Percentiles rank a stretch among this genome's conserved stretches.
Conservation (phyloP, 2,797 vertebrate species). For the Odontamblyopus rebecca region DNA sequence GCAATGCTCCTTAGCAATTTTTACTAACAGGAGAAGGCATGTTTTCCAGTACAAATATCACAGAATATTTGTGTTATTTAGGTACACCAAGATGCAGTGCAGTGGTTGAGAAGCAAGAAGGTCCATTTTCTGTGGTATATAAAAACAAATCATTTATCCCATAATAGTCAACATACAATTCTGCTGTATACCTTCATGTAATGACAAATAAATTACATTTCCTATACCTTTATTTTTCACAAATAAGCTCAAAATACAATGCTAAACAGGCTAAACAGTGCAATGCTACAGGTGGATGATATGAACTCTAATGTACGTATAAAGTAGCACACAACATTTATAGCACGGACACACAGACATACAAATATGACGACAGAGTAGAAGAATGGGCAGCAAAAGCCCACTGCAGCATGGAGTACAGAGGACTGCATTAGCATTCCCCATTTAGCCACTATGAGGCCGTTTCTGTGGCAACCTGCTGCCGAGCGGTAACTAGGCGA, state of each 20-base stretch:
- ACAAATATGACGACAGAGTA: conserved; percentile 44
- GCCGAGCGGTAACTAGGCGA: conserved; percentile 83
- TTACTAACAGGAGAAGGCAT: background rate
- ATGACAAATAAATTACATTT: background rate
- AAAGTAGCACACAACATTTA: conserved; percentile 10
- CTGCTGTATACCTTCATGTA: background rate
- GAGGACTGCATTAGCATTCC: conserved; percentile 78
- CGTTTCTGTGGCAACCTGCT: conserved; percentile 86
- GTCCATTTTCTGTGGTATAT: too few species aligned
- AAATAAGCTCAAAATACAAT: background rate
- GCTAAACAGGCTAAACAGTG: background rate
- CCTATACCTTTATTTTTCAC: background rate
- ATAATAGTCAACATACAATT: background rate
- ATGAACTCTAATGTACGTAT: conserved; percentile 8
- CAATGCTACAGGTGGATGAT: conserved; percentile 10
- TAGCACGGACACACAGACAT: background rate
- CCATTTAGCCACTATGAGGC: conserved; percentile 78
- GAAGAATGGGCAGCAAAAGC: conserved; percentile 68
- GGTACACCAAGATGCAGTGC: background rate
- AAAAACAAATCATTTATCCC: background rate
- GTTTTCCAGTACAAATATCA: background rate
- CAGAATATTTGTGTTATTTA: background rate
- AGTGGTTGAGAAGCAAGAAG: background rate
- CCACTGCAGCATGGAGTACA: conserved; percentile 73
- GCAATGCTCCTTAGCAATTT: background rate